phyloP scores from a whole-genome alignment of 2,113 vertebrate genomes.

The Ailuropoda melanoleuca region DNA sequence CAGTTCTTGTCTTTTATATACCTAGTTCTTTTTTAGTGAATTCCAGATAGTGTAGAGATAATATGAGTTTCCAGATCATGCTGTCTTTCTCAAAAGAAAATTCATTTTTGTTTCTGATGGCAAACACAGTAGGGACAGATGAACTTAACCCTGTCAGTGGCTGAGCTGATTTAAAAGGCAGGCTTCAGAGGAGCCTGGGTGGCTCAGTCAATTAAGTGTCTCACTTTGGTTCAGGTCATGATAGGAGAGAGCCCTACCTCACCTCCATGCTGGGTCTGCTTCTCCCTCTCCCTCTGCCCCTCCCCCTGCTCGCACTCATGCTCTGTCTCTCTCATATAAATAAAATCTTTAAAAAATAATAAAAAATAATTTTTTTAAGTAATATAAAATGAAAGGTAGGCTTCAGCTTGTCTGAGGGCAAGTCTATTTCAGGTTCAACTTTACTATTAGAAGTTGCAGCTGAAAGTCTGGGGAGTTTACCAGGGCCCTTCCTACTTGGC shows the following conservation, averaged over 20 bases:
- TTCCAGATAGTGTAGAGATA: neutral
- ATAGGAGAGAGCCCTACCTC: neutral
- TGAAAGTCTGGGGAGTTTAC: neutral
- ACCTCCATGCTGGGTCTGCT: neutral
- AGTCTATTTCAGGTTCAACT: neutral
- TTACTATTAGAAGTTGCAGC: neutral
- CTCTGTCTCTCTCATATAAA: neutral
- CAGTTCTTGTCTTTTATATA: neutral
- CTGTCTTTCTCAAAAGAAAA: neutral
- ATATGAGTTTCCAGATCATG: neutral
- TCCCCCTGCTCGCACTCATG: rapidly evolving
- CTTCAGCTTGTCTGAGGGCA: neutral
- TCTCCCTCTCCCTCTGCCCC: neutral
- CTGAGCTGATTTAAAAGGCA: neutral
- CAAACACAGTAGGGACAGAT: neutral
- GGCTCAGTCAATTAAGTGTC: neutral
- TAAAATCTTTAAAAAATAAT: neutral
- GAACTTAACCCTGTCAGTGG: neutral
- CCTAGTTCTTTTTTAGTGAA: neutral
- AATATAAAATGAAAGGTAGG: neutral
- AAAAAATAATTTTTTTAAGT: neutral
- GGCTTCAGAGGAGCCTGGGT: neutral
- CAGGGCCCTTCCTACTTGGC: too few relatives aligned
- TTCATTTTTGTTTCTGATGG: neutral
- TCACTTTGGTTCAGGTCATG: neutral